These are phyloP conservation scores for Echinarachnius parma DNA, from an alignment of 53 echinoderm and acorn worm species.

Conservation along the genomic window DNA sequence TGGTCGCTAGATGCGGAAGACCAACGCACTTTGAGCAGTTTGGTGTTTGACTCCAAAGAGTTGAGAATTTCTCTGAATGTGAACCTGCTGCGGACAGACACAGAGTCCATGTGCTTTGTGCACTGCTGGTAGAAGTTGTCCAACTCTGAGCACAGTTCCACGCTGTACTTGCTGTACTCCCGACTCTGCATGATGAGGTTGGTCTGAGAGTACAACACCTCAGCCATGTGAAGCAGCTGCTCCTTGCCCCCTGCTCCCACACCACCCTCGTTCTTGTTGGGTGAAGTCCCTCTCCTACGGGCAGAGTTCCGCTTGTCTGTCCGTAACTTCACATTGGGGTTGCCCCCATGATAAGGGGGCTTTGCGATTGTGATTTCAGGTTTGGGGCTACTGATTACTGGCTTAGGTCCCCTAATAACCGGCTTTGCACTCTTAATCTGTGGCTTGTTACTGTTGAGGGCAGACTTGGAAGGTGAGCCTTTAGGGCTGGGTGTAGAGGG, in stretches of 20 bases:
- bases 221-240: slow-evolving; percentile 64
- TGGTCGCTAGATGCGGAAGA: slow-evolving; percentile 26
- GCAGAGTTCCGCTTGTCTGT: slow-evolving; percentile 48
- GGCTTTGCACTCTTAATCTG: slow-evolving; percentile 63
- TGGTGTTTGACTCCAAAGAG: slow-evolving; percentile 34
- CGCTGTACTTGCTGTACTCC: slow-evolving; percentile 63
- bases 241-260: slow-evolving; percentile 49
- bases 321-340: slow-evolving; percentile 50
- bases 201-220: slow-evolving; percentile 56
- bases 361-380: slow-evolving; percentile 51
- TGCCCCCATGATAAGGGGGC: slow-evolving; percentile 42
- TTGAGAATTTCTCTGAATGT: slow-evolving; percentile 67
- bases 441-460: slow-evolving; percentile 50
- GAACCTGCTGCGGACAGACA: slow-evolving; percentile 67
- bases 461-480: slow-evolving; percentile 59
- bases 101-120: slow-evolving; percentile 74
- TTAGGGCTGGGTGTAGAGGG: slow-evolving; percentile 59
- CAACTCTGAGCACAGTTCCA: slow-evolving; percentile 69
- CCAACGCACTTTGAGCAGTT: slow-evolving; percentile 34
- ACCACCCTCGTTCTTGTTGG: slow-evolving; percentile 26
- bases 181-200: slow-evolving; percentile 63
- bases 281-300: slow-evolving; percentile 32
- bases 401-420: slow-evolving; percentile 81
- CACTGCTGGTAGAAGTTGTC: slow-evolving; percentile 76
- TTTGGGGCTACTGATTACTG: slow-evolving; percentile 71